These are phyloP conservation scores for Salvator merianae DNA, from an alignment of 2,113 vertebrate genomes.

Conservation along the genomic window DNA sequence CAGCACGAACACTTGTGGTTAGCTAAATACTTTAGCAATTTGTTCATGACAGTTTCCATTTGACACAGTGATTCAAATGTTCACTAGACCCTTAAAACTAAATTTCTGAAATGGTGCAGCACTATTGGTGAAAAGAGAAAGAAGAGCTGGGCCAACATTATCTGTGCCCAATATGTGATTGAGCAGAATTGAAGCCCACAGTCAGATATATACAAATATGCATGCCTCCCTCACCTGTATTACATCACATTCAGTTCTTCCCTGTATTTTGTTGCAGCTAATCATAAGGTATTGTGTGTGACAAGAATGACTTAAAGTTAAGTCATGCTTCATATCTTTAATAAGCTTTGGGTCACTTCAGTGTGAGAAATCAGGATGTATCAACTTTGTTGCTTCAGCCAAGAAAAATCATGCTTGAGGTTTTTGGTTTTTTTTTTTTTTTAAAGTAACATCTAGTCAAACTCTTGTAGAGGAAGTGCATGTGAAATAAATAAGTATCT, in stretches of 20 bases:
- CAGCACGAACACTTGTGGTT: too few relatives aligned
- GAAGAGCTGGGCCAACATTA: not conserved
- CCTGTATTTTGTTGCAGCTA: not conserved
- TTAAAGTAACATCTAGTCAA: too few relatives aligned
- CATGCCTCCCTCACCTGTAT: not conserved
- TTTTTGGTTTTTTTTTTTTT: too few relatives aligned
- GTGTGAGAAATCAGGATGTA: not conserved
- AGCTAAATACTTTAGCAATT: too few relatives aligned
- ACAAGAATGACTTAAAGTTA: not conserved
- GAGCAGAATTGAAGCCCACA: not conserved
- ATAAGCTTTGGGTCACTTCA: not conserved
- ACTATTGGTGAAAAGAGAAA: not conserved
- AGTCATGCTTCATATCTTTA: not conserved
- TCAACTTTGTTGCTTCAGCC: not conserved
- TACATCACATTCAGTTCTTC: not conserved
- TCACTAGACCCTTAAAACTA: not conserved
- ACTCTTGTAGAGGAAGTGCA: too few relatives aligned
- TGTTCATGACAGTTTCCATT: too few relatives aligned
- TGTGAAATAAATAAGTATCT: too few relatives aligned
- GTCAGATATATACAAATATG: not conserved
- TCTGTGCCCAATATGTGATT: not conserved
- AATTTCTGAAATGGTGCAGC: not conserved
- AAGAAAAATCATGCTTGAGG: too few relatives aligned
- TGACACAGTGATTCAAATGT: not conserved
- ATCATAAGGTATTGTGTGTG: not conserved